Percentiles rank a stretch among this genome's conserved stretches.
These are phyloP conservation scores for Notamacropus eugenii DNA, from an alignment of 2,797 vertebrate species.

Conservation along the genomic window DNA sequence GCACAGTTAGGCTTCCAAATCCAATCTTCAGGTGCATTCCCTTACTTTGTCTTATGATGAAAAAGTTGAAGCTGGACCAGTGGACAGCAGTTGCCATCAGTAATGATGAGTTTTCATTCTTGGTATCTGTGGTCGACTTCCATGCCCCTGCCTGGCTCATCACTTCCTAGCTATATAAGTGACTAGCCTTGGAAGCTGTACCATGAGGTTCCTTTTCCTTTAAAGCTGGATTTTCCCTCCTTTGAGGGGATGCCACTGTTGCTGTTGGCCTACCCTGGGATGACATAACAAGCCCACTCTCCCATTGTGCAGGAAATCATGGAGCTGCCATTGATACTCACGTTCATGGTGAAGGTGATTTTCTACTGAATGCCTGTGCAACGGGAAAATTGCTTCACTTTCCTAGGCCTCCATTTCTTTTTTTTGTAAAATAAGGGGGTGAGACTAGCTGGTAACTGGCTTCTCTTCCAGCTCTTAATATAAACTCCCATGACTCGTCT, in stretches of 20 bases:
- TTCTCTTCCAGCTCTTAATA: neutral
- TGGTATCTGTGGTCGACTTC: neutral
- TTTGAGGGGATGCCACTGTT: neutral
- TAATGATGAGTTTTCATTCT: neutral
- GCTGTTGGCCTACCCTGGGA: neutral
- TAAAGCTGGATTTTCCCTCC: constrained; percentile 8
- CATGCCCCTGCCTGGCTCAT: neutral
- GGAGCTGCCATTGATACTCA: neutral
- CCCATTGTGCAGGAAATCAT: neutral
- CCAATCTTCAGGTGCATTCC: neutral
- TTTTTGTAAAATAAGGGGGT: neutral
- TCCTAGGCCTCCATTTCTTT: neutral
- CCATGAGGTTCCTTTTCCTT: neutral
- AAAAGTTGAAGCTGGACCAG: neutral
- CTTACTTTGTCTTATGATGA: neutral
- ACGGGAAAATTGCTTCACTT: neutral
- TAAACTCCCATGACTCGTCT: neutral
- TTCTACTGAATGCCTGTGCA: neutral
- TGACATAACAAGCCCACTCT: neutral
- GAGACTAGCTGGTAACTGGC: neutral
- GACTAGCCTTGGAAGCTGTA: neutral
- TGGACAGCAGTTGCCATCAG: neutral
- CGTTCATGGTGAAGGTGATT: neutral
- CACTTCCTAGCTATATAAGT: neutral
- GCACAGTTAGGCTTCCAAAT: neutral